Evolutionary conservation across 1,140 invertebrate genomes (phyloP).

Genomic region (Antheraea pernyi): DNA sequence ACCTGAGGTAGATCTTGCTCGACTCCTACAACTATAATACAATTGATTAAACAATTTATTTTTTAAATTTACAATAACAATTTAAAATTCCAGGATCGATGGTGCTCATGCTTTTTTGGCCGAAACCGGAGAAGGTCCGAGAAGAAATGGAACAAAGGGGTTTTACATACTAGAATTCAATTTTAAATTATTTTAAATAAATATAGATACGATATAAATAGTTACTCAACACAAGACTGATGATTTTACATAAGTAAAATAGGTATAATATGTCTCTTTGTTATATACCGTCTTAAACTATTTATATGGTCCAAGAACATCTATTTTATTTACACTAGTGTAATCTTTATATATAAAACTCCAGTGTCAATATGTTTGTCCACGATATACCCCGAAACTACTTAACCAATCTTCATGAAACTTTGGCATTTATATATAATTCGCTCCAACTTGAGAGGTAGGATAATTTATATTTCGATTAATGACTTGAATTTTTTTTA

Average conservation of each 20-base stretch:
- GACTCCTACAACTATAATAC: too few species aligned
- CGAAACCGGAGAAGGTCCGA: conserved; percentile 52
- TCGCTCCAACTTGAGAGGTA: neutral
- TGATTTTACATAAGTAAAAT: conserved; percentile 14
- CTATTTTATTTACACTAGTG: too few species aligned
- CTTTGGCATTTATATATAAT: neutral
- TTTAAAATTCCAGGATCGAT: conserved; percentile 48
- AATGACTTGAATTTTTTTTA: too few species aligned
- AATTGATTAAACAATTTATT: neutral
- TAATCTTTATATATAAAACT: neutral
- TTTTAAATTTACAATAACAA: too few species aligned
- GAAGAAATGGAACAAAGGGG: conserved; percentile 58
- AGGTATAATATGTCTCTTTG: neutral
- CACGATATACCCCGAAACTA: too few species aligned
- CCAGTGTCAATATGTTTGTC: too few species aligned
- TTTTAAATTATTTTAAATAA: neutral
- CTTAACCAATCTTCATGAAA: too few species aligned
- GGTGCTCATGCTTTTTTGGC: conserved; percentile 62
- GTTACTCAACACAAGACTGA: conserved; percentile 7
- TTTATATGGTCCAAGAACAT: too few species aligned
- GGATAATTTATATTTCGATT: too few species aligned
- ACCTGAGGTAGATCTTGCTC: too few species aligned
- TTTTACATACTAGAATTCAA: conserved; percentile 43
- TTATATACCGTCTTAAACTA: too few species aligned
- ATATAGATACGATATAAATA: neutral